Conservation (phyloP, 2,888 invertebrate genomes). For the Autographa gamma region DNA sequence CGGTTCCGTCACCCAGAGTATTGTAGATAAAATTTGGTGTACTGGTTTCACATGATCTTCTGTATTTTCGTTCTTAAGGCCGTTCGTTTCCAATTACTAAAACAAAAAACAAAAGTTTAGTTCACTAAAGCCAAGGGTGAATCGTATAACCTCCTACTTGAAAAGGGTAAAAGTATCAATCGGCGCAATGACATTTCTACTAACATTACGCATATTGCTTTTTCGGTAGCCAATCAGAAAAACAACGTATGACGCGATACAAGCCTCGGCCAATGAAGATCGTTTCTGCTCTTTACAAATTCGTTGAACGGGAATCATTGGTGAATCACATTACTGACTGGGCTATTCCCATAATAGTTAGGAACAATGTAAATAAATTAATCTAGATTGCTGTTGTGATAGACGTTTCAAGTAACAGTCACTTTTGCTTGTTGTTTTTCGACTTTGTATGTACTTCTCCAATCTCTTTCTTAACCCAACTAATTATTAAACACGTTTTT, state of each 20-base stretch:
- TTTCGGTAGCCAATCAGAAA: slow-evolving; percentile 5
- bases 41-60: background rate
- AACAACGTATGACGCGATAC: background rate
- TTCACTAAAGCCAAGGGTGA: background rate
- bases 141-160: background rate
- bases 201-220: slow-evolving; percentile 4
- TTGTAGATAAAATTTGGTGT: background rate
- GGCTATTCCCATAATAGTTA: background rate
- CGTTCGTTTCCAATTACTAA: too few species aligned
- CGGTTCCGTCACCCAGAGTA: background rate
- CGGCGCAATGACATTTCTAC: background rate
- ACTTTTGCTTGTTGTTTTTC: background rate
- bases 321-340: background rate
- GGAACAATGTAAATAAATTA: slow-evolving; percentile 2
- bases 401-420: background rate
- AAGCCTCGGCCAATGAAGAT: background rate
- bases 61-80: background rate
- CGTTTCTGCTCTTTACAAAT: background rate
- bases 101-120: background rate
- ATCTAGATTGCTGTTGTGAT: background rate
- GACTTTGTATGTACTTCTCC: background rate
- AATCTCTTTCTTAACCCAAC: background rate
- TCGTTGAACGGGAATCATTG: background rate
- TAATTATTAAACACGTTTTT: too few species aligned
- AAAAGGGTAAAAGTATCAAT: background rate